These are phyloP conservation scores for Galerucella pusilla DNA, from an alignment of 2,888 invertebrate species.

Conservation along the genomic window DNA sequence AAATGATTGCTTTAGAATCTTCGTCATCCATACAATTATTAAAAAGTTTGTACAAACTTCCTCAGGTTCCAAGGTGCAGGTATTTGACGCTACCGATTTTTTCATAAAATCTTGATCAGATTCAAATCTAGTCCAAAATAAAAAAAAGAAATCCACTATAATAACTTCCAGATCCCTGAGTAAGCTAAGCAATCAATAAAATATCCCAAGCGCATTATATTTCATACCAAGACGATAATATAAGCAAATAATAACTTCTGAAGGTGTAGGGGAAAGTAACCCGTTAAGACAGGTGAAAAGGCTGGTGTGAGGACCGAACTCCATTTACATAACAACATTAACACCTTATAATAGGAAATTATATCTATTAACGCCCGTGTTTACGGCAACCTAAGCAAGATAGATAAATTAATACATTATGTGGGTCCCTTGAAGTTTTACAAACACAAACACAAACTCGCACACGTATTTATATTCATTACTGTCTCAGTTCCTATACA, in stretches of 20 bases:
- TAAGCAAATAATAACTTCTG: background rate
- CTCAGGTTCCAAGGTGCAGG: too few species aligned
- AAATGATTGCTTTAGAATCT: too few species aligned
- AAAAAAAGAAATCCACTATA: background rate
- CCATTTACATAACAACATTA: background rate
- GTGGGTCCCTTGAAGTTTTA: background rate
- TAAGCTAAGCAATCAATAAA: too few species aligned
- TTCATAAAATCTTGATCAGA: too few species aligned
- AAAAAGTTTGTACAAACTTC: too few species aligned
- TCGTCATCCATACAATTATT: too few species aligned
- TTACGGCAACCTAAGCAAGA: background rate
- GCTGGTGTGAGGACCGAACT: background rate
- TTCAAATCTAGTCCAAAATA: too few species aligned
- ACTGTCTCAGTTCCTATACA: constrained; percentile 4
- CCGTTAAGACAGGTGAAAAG: background rate
- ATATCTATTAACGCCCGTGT: background rate
- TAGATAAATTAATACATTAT: background rate
- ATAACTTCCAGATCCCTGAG: too few species aligned
- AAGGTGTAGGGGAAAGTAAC: background rate
- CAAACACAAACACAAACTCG: background rate
- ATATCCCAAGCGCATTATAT: too few species aligned
- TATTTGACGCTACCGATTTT: too few species aligned
- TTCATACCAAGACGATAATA: background rate
- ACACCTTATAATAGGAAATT: background rate
- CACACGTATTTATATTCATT: background rate